Evolutionary conservation across 2,113 vertebrate species (phyloP).

Genomic region (Condylura cristata): DNA sequence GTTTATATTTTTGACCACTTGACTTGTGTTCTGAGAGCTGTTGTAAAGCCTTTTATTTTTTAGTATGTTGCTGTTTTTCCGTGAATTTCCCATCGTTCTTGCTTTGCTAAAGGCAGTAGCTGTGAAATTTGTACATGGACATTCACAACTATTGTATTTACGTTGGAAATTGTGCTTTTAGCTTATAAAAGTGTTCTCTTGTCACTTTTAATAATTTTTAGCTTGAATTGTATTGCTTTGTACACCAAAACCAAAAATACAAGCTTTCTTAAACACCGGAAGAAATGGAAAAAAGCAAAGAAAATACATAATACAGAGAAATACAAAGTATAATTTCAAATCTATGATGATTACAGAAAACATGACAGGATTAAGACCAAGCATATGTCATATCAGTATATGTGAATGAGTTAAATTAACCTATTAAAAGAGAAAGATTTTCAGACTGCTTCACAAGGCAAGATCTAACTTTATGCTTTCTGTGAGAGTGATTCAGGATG

Average conservation of each 20-base stretch:
- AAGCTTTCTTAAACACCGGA: conserved; percentile 15
- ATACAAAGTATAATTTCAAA: neutral
- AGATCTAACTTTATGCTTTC: neutral
- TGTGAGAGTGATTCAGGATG: neutral
- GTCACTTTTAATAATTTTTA: neutral
- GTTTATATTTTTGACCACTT: neutral
- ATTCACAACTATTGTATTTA: neutral
- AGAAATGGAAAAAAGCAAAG: neutral
- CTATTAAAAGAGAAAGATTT: neutral
- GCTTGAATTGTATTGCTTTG: neutral
- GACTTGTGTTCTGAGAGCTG: neutral
- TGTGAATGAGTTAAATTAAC: neutral
- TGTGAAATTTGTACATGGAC: neutral
- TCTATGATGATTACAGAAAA: neutral
- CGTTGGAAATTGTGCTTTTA: neutral
- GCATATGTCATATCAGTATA: neutral
- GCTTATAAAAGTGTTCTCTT: neutral
- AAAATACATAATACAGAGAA: neutral
- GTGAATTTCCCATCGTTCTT: neutral
- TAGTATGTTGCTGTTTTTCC: neutral
- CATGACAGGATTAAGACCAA: neutral
- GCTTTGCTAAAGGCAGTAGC: neutral
- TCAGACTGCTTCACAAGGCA: neutral
- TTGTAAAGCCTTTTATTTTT: neutral
- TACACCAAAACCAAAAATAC: neutral